Evolutionary conservation across 2,888 invertebrate species (phyloP).

Genomic region (Andrena flavipes): DNA sequence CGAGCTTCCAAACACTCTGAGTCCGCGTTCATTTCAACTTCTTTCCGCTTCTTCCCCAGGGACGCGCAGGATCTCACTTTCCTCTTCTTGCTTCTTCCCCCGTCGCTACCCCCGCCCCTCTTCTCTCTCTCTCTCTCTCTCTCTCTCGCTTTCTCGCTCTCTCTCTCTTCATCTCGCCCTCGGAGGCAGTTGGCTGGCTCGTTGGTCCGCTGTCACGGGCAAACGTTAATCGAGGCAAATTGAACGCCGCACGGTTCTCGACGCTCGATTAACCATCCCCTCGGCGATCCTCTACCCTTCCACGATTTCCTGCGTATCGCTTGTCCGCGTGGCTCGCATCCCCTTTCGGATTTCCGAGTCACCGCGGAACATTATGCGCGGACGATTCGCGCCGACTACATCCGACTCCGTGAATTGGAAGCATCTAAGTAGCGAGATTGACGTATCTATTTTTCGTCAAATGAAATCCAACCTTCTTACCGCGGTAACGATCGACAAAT

Average conservation of each 20-base stretch:
- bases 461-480: constrained; percentile 45
- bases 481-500: constrained; percentile 61
- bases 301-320: constrained; percentile 26
- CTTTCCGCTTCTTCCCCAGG: background rate
- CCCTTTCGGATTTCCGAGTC: constrained; percentile 26
- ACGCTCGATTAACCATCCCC: constrained; percentile 69
- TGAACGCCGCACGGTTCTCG: constrained; percentile 69
- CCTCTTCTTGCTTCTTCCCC: constrained; percentile 14
- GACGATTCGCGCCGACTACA: background rate
- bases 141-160: background rate
- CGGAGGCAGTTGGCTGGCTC: constrained; percentile 15
- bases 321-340: constrained; percentile 9
- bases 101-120: background rate
- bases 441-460: background rate
- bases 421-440: too few relatives aligned
- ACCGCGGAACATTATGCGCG: background rate
- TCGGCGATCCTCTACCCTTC: constrained; percentile 48
- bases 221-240: constrained; percentile 73
- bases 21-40: constrained; percentile 7
- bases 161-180: constrained; percentile 14
- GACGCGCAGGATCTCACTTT: constrained; percentile 12
- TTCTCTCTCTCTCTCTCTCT: background rate
- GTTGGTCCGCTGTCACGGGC: constrained; percentile 50
- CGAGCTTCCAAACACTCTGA: background rate
- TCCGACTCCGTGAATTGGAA: too few relatives aligned